These are phyloP conservation scores for Beaufortia kweichowensis DNA, from an alignment of 2,113 vertebrate species.

Conservation along the genomic window DNA sequence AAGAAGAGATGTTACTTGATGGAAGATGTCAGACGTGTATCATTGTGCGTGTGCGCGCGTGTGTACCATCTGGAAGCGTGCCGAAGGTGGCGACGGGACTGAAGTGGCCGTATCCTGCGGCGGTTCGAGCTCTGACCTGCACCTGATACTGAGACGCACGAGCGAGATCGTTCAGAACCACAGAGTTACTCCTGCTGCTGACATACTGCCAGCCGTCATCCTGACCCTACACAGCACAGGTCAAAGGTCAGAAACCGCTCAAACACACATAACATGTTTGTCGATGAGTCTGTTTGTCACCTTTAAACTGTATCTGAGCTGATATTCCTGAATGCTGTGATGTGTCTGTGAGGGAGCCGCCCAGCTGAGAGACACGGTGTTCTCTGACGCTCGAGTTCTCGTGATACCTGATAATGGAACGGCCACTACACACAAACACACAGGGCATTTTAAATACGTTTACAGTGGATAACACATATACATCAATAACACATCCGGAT, in stretches of 20 bases:
- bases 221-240: slow-evolving; percentile 55
- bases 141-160: slow-evolving; percentile 73
- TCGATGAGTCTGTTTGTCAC: slow-evolving; percentile 58
- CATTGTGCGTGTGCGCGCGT: slow-evolving; percentile 7
- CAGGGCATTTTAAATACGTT: too few relatives aligned
- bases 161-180: slow-evolving; percentile 70
- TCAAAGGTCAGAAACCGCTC: background rate
- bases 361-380: slow-evolving; percentile 76
- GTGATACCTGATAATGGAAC: slow-evolving; percentile 72
- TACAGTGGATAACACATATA: too few relatives aligned
- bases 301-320: slow-evolving; percentile 81
- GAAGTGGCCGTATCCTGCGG: slow-evolving; percentile 80
- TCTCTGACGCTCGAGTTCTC: slow-evolving; percentile 67
- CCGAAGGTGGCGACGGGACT: slow-evolving; percentile 66
- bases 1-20: background rate
- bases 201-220: slow-evolving; percentile 71
- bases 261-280: slow-evolving; percentile 29
- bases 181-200: slow-evolving; percentile 68
- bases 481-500: background rate
- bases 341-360: slow-evolving; percentile 59
- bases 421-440: slow-evolving; percentile 68
- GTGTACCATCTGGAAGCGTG: slow-evolving; percentile 75
- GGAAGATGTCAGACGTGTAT: background rate
- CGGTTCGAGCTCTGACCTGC: slow-evolving; percentile 79
- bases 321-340: slow-evolving; percentile 78